Base-by-base conservation (phyloP, 1,140 invertebrate genomes). In the Caerostris extrusa region DNA sequence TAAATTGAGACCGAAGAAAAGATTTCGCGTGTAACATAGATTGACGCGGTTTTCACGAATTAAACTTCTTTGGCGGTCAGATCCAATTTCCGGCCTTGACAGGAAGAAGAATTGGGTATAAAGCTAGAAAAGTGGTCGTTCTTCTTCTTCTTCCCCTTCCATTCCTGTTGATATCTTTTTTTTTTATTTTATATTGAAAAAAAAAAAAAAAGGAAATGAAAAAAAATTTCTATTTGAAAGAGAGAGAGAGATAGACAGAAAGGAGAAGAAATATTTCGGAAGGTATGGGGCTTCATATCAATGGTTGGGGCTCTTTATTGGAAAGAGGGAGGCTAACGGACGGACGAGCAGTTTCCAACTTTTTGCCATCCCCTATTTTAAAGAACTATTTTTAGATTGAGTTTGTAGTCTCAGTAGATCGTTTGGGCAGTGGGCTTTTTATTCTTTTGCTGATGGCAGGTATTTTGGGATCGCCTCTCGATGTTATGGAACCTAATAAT, bases 91-190 rank as follows among this genome's bases (percentile, higher is more conserved):
- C 90, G 53, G 34, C 50, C 58, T 14, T 56, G 81, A 83, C 77
- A 85, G 90, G 90, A 92, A 92, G 82, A 92, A 92, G 82, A 85
- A 92, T 82, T 82, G 69, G 58, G 71, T 91, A 82, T 91, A 91
- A 91, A 91, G 57, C 90, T 85, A 60, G 82, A 92, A 92, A 92
- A 91, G 81, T 64, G 90, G 81, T 69, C 81, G 53, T 85, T 85
- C 64, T 85, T 92, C 53, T 50, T 64, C n/a, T 19, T 34, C 69
- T 60, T 87, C 7, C 7, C 19, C 34, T 58, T 60, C n/a, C 14
- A 61, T 88, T 64, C 61, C 61, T 88, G 86, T 55, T 88, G 86
- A 64, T 88, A 64, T 67, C 60, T 64, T 88, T 61, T 64, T 85
- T 56, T 64, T 57, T 19, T 67, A 12, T 67, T 34, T 34, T 34